Base-by-base conservation (phyloP, 2,888 invertebrate genomes). In the Aporophyla nigra region DNA sequence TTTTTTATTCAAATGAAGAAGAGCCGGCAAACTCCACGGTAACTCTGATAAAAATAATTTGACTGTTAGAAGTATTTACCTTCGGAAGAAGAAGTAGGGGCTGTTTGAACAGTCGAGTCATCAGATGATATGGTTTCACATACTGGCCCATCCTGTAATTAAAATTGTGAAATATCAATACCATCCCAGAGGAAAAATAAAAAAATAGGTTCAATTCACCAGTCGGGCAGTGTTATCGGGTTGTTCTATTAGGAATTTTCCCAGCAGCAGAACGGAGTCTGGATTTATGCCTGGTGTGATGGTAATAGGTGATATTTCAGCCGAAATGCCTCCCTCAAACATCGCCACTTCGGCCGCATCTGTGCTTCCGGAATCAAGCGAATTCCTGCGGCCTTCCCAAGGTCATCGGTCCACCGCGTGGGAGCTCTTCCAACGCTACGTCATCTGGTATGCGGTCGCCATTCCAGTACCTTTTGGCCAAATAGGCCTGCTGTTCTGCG, bases 61-160 rank as follows among this genome's bases (percentile, higher is more conserved):
- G 33, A 33, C 4, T n/a, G 10, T 12, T 33, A 51, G 6, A 67
- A 40, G 33, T 40, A 54, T n/a, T 67, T 67, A 67, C 67, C 54
- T 10, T 67, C 67, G n/a, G 67, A 67, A 33, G 67, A 67, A n/a
- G 67, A 67, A 40, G 33, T 6, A 40, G 33, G 54, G 19, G 16
- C n/a, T n/a, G 0, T 4, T 40, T 53, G 67, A n/a, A 10, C 33
- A 4, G 6, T 6, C 1, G 54, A 54, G 6, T 16, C 67, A 53
- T 67, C 67, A 10, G 67, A 53, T 53, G 67, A 21, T n/a, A 12
- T 6, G 33, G 2, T 33, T 2, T 40, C 54, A 53, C n/a, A 54
- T 10, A 33, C 6, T 33, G 19, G n/a, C 16, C n/a, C 33, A 40
- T 54, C 54, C 67, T 67, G n/a, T 6, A 19, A 67, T 40, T 1